phyloP scores from a whole-genome alignment of 2,797 vertebrate genomes.

The Micrastur ruficollis region DNA sequence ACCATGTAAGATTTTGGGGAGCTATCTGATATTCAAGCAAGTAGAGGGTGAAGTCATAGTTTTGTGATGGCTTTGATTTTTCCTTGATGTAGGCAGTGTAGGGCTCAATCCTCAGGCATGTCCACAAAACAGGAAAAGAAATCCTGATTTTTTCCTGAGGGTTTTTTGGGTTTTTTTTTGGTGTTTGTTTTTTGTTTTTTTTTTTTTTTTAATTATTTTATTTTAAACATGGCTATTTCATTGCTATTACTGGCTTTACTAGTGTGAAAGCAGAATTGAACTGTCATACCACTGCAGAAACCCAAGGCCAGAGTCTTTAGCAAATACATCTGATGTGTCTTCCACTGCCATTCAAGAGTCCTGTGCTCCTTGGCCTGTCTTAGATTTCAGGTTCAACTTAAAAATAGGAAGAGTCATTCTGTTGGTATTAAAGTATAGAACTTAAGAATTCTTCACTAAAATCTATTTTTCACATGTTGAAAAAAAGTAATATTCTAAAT shows the following conservation, averaged over 20 bases:
- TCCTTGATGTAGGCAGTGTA: neutral
- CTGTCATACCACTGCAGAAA: neutral
- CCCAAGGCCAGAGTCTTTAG: neutral
- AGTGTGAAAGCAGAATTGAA: neutral
- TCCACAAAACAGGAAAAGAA: neutral
- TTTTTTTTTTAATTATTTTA: neutral
- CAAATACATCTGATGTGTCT: neutral
- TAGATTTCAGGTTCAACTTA: neutral
- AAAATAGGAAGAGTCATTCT: neutral
- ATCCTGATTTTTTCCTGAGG: neutral
- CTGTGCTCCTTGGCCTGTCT: neutral
- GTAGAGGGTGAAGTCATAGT: neutral
- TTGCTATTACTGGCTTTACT: neutral
- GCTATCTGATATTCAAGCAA: neutral
- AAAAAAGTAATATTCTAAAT: neutral
- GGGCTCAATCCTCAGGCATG: neutral
- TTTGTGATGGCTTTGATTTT: neutral
- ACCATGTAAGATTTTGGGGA: neutral
- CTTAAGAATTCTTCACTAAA: neutral
- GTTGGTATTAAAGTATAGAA: neutral
- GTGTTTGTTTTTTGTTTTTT: neutral
- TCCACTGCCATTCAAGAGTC: neutral
- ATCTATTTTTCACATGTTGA: neutral
- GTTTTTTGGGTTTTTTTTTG: no score
- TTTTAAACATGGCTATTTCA: neutral